These are phyloP conservation scores for Mythimna albipuncta DNA, from an alignment of 2,888 invertebrate genomes.

Conservation along the genomic window DNA sequence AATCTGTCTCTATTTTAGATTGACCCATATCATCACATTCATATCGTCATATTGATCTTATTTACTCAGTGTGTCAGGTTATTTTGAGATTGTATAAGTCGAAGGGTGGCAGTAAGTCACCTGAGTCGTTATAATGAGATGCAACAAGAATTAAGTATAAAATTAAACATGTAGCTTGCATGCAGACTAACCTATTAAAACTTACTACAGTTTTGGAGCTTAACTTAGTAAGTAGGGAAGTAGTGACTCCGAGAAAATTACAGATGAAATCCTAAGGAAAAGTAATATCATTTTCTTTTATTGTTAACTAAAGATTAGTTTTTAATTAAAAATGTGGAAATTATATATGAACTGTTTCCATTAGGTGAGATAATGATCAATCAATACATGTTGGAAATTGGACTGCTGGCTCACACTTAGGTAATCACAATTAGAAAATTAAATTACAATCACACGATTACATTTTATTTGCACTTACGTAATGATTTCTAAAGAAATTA, in stretches of 20 bases:
- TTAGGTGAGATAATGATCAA: too few relatives aligned
- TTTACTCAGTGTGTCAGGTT: conserved; percentile 27
- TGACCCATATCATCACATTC: too few relatives aligned
- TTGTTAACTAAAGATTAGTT: not conserved
- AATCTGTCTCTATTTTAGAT: not conserved
- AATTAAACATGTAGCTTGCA: conserved; percentile 52
- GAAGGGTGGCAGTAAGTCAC: conserved; percentile 47
- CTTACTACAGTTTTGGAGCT: conserved; percentile 38
- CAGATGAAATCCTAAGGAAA: not conserved
- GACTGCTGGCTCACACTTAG: too few relatives aligned
- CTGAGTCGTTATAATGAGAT: conserved; percentile 56
- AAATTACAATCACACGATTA: too few relatives aligned
- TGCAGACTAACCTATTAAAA: conserved; percentile 39
- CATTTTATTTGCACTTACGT: too few relatives aligned
- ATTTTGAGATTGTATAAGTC: conserved; percentile 15
- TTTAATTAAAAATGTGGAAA: not conserved
- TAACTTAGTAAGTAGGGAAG: conserved; percentile 42
- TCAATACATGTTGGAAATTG: too few relatives aligned
- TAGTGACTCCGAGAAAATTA: conserved; percentile 9
- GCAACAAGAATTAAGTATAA: conserved; percentile 49
- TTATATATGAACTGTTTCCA: not conserved
- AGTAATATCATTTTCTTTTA: conserved; percentile 7
- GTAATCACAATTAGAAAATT: too few relatives aligned
- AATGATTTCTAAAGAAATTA: too few relatives aligned
- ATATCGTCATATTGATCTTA: conserved; percentile 2